Conservation (phyloP, 2,113 vertebrate genomes). For the Sorex fumeus region DNA sequence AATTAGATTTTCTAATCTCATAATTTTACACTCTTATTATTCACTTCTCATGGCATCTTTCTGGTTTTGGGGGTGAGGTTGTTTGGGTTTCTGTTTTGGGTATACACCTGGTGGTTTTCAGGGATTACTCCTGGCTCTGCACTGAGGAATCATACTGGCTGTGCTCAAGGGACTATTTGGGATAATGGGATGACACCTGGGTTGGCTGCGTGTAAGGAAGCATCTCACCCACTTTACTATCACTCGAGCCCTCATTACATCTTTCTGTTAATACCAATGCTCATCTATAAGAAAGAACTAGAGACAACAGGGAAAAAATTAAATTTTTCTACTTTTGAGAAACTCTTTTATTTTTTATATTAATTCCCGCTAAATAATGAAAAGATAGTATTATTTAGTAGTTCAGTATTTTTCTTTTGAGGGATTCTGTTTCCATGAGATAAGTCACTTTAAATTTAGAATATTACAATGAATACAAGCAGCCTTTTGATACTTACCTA, state of each 20-base stretch:
- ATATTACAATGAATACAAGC: background rate
- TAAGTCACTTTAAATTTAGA: background rate
- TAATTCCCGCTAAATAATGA: background rate
- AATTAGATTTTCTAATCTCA: conserved; percentile 31
- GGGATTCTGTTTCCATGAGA: background rate
- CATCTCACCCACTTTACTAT: background rate
- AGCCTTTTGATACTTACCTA: conserved; percentile 90
- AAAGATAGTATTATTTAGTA: conserved; percentile 32
- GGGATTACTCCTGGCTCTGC: too few relatives aligned
- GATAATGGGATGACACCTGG: too few relatives aligned
- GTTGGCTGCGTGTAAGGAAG: too few relatives aligned
- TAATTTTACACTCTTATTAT: conserved; percentile 6
- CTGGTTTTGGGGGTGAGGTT: too few relatives aligned
- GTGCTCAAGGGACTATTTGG: too few relatives aligned
- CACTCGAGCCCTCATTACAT: background rate
- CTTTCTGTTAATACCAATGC: conserved; percentile 37
- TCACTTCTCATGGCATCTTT: too few relatives aligned
- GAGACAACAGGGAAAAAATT: background rate
- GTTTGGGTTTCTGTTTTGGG: too few relatives aligned
- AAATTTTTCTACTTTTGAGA: conserved; percentile 29
- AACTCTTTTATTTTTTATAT: conserved; percentile 49
- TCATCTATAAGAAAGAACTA: conserved; percentile 33
- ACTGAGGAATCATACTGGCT: too few relatives aligned
- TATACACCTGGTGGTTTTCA: too few relatives aligned
- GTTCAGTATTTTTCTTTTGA: conserved; percentile 16